Evolutionary conservation across 2,113 vertebrate species (phyloP).

Genomic region (Istiophorus platypterus): DNA sequence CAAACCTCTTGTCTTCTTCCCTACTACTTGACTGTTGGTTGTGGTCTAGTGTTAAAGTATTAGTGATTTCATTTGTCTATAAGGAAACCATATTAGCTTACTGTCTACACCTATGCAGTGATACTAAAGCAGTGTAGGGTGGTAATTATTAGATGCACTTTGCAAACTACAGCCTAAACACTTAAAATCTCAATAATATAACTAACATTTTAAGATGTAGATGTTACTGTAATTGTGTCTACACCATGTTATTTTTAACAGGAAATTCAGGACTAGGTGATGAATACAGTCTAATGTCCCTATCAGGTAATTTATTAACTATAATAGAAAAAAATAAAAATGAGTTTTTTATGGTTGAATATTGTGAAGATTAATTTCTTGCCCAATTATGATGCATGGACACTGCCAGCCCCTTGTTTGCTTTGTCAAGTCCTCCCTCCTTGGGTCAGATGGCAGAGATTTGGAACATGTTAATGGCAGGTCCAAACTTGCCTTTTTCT

Average conservation of each 20-base stretch:
- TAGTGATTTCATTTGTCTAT: not conserved
- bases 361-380: too few relatives aligned
- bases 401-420: not conserved
- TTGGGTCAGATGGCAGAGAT: constrained; percentile 41
- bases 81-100: not conserved
- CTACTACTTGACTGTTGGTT: not conserved
- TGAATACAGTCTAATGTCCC: not conserved
- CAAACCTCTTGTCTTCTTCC: not conserved
- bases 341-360: not conserved
- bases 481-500: constrained; percentile 72
- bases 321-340: not conserved
- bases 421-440: constrained; percentile 19
- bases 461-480: constrained; percentile 68
- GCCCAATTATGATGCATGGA: too few relatives aligned
- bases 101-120: too few relatives aligned
- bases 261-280: not conserved
- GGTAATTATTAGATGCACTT: too few relatives aligned
- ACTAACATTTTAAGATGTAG: not conserved
- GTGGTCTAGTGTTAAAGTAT: not conserved
- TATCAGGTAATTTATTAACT: not conserved
- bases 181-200: too few relatives aligned
- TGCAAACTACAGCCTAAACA: too few relatives aligned
- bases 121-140: too few relatives aligned
- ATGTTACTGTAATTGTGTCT: not conserved
- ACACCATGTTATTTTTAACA: not conserved